Evolutionary conservation across 1,140 invertebrate genomes (phyloP).

Genomic region (Leptopilina boulardi): DNA sequence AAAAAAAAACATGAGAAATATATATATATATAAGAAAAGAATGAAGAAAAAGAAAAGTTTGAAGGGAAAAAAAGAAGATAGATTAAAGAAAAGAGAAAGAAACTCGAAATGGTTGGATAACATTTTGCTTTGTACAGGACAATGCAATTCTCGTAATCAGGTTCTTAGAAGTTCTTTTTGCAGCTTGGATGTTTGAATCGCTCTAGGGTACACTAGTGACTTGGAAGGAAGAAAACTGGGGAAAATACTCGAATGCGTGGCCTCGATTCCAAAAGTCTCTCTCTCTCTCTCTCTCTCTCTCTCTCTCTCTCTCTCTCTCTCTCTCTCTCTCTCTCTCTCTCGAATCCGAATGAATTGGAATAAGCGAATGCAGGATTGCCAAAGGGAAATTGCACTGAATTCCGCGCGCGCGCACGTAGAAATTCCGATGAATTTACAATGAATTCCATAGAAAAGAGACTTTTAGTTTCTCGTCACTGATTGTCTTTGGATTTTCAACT

Average conservation of each 20-base stretch:
- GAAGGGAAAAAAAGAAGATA: not conserved
- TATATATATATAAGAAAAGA: not conserved
- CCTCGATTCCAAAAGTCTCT: conserved; percentile 23
- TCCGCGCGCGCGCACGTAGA: not conserved
- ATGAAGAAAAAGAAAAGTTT: not conserved
- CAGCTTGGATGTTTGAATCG: conserved; percentile 24
- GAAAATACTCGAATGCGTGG: conserved; percentile 11
- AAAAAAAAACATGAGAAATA: not conserved
- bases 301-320: no score
- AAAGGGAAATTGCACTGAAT: not conserved
- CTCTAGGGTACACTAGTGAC: conserved; percentile 26
- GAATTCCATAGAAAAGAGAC: not conserved
- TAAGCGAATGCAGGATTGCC: conserved; percentile 15
- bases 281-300: no score
- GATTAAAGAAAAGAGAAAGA: not conserved
- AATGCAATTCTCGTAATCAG: conserved; percentile 31
- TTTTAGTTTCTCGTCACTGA: not conserved
- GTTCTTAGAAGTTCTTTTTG: conserved; percentile 13
- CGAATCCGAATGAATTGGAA: conserved; percentile 23
- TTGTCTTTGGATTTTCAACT: not conserved
- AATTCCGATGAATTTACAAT: conserved; percentile 22
- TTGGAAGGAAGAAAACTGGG: conserved; percentile 6
- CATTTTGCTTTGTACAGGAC: conserved; percentile 15
- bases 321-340: no score
- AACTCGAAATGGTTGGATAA: not conserved